Conservation (phyloP, 2,113 vertebrate genomes). For the Hylia prasina region DNA sequence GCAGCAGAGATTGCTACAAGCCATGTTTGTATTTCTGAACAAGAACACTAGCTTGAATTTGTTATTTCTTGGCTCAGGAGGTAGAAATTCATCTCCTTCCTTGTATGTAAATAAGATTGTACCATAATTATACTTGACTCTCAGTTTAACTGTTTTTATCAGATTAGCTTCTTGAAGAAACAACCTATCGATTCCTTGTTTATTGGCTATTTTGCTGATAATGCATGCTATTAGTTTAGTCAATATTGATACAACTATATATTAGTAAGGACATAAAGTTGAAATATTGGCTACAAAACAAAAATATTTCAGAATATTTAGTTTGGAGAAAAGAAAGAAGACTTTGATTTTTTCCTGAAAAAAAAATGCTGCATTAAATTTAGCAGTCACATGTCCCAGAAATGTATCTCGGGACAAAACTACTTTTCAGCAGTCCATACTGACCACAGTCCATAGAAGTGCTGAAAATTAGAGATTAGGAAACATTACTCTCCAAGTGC, state of each 20-base stretch:
- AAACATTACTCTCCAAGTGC: background rate
- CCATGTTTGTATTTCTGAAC: background rate
- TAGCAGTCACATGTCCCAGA: background rate
- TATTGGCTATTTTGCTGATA: background rate
- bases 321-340: background rate
- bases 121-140: background rate
- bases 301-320: background rate
- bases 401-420: background rate
- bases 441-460: background rate
- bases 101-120: background rate
- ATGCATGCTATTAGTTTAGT: background rate
- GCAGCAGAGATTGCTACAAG: background rate
- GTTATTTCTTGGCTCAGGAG: background rate
- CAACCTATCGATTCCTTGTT: background rate
- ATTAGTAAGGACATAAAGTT: background rate
- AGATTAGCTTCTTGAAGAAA: background rate
- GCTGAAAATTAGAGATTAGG: background rate
- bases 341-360: background rate
- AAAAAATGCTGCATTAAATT: background rate
- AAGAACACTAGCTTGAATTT: background rate
- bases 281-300: background rate
- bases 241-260: background rate
- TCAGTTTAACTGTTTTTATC: no score
- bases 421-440: background rate
- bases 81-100: background rate